Percentiles rank a stretch among this genome's conserved stretches.
Evolutionary conservation across 2,888 invertebrate species (phyloP).

Genomic region (Teleogryllus oceanicus): DNA sequence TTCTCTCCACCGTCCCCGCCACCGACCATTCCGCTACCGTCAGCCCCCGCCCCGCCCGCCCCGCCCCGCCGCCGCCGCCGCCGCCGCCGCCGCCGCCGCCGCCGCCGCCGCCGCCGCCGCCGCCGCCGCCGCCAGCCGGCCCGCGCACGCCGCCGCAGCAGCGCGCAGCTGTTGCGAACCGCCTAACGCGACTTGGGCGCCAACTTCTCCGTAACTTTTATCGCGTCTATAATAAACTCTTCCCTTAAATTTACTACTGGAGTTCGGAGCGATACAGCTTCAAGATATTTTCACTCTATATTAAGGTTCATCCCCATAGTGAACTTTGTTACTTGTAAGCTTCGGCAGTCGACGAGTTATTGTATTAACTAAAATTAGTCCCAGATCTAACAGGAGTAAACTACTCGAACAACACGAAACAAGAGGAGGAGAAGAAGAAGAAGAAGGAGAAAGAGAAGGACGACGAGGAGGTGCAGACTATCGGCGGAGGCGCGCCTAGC

Average conservation of each 20-base stretch:
- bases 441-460: not conserved
- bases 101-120: no score
- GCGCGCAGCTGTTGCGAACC: conserved; percentile 4
- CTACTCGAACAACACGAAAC: conserved; percentile 6
- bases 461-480: not conserved
- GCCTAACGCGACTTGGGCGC: conserved; percentile 5
- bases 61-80: no score
- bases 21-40: no score
- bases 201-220: conserved; percentile 18
- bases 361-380: conserved; percentile 2
- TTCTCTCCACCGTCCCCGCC: no score
- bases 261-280: conserved; percentile 9
- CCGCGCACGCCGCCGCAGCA: not conserved
- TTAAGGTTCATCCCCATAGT: not conserved
- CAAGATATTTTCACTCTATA: conserved; percentile 18
- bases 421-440: not conserved
- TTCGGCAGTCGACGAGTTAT: conserved; percentile 18
- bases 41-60: no score
- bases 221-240: conserved; percentile 18
- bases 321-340: conserved; percentile 18
- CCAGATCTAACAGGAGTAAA: conserved; percentile 18
- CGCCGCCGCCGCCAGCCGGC: not conserved
- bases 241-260: conserved; percentile 18
- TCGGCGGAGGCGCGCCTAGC: not conserved
- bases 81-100: no score